Conservation (phyloP, 2,113 vertebrate species). For the Austrofundulus limnaeus region DNA sequence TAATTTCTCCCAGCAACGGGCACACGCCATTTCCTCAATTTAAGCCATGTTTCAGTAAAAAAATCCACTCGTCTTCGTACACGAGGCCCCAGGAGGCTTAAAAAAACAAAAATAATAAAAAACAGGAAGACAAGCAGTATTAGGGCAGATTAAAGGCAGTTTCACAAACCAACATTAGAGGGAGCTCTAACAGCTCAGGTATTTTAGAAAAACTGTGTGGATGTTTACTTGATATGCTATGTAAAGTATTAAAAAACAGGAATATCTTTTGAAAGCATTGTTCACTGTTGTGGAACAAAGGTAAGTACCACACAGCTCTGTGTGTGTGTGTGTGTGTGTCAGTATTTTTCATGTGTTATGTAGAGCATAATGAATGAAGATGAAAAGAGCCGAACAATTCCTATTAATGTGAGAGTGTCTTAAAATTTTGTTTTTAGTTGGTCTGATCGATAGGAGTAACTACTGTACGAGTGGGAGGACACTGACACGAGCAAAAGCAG, state of each 20-base stretch:
- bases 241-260: constrained; percentile 73
- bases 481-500: constrained; percentile 63
- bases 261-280: constrained; percentile 70
- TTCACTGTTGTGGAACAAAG: constrained; percentile 72
- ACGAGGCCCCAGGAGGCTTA: constrained; percentile 1
- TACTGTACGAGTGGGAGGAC: constrained; percentile 64
- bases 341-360: constrained; percentile 7
- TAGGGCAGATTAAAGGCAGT: constrained; percentile 52
- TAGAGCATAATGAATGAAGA: constrained; percentile 32
- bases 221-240: constrained; percentile 65
- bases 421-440: constrained; percentile 44
- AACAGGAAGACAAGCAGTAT: constrained; percentile 8
- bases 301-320: constrained; percentile 58
- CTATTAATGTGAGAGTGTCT: constrained; percentile 27
- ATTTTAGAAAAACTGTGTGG: constrained; percentile 65
- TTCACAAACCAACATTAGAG: constrained; percentile 67
- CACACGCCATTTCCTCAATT: too few relatives aligned
- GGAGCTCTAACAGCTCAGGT: constrained; percentile 64
- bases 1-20: too few relatives aligned
- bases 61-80: too few relatives aligned
- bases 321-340: constrained; percentile 28
- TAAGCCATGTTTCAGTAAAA: too few relatives aligned
- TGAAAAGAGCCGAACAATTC: constrained; percentile 33
- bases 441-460: constrained; percentile 50
- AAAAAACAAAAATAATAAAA: constrained; percentile 5